Base-by-base conservation (phyloP, 2,797 vertebrate genomes). In the Gymnopithys bicolor region DNA sequence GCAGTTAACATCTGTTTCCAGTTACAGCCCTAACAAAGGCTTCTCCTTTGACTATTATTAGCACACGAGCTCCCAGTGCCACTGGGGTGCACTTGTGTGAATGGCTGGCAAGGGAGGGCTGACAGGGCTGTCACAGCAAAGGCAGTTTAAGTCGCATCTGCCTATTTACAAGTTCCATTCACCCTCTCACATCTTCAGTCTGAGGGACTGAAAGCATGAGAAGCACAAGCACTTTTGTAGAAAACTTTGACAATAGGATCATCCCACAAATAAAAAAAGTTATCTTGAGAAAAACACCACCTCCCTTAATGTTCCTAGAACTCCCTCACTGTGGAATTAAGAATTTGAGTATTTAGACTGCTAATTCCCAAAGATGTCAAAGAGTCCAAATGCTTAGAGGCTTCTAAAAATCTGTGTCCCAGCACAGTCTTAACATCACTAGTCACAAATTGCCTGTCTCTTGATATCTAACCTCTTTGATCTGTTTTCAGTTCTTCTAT, bases 1-100 rank as follows among this genome's bases (percentile, higher is more conserved):
- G 79, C 69, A 84, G 84, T 48, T 73, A 95, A 93, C 93, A 96
- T 89, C 93, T 95, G 88, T 78, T 95, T 87, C 86, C 84, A 92
- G 93, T 83, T 81, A 77, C 5, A 45, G 83, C 67, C 64, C 39
- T 39, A 84, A 74, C 89, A 92, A 69, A 85, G 66, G 79, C 62
- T 87, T 88, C 79, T 92, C 69, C 73, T 94, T 17, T 58, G 89
- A 69, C 79, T 95, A 7, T 79, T 91, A 94, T 74, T 91, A 92
- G 90, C 69, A 53, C 66, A 28, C 30, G 46, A n/a, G 70, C 77
- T 86, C 83, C 24, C 17, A 64, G 73, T 84, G 74, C 70, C 79
- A 81, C 74, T 52, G 94, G 89, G 63, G 63, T 84, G 59, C 16
- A 37, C 52, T 90, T 88, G 48, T 63, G 52, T 67, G 66, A 76